phyloP scores from a whole-genome alignment of 2,797 vertebrate species.

The Poliocrania exsul region DNA sequence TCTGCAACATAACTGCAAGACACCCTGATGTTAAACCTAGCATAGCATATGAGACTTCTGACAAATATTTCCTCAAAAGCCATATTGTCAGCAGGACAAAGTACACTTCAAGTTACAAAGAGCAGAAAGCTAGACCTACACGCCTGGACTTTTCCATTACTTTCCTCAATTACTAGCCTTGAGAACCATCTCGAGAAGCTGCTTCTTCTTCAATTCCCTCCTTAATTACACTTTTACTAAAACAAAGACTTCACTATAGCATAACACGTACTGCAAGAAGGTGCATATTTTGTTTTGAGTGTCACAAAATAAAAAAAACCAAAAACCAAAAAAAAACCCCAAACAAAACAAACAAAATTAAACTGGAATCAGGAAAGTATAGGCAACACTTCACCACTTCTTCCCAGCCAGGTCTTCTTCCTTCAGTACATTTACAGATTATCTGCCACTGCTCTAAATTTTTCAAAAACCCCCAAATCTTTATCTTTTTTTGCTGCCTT shows the following conservation, averaged over 20 bases:
- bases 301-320: background rate
- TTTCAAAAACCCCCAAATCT: accelerated
- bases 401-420: background rate
- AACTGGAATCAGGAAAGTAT: background rate
- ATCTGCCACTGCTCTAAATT: background rate
- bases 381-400: background rate
- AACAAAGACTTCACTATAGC: background rate
- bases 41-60: background rate
- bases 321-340: background rate
- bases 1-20: background rate
- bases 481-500: background rate
- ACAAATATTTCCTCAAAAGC: background rate
- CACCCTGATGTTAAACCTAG: background rate
- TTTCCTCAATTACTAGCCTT: background rate
- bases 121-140: background rate
- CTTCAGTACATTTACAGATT: background rate
- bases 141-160: background rate
- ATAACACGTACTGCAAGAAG: background rate
- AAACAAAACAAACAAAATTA: background rate
- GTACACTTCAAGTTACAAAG: background rate
- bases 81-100: background rate
- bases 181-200: background rate
- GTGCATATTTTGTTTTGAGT: background rate
- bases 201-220: background rate
- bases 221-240: background rate